Base-by-base conservation (phyloP, 1,140 invertebrate genomes). In the Heliconius melpomene region DNA sequence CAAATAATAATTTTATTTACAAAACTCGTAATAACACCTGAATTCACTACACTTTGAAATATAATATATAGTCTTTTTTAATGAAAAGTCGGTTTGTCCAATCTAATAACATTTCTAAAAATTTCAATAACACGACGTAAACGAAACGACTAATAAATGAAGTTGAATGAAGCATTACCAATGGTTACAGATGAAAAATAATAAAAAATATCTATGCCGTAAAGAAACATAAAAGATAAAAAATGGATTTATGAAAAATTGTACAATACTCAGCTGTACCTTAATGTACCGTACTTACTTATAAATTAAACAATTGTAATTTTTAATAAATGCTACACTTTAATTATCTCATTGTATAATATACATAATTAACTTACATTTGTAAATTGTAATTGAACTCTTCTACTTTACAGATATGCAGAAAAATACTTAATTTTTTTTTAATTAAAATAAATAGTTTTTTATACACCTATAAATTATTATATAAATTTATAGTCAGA, bases 91-190 rank as follows among this genome's bases (percentile, higher is more conserved):
- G 80, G 86, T 89, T 88, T 86, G 87, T 90, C 88, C 90, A 89
- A 89, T 87, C 88, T 84, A 91, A 90, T 90, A 87, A 88, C 93
- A 93, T 93, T 87, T 90, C 88, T 85, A 82, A 85, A 88, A 89
- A 86, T 86, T 90, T 87, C 84, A 89, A 85, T 85, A 90, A 85
- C 85, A 86, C 85, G 81, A 87, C 85, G 80, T 84, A 88, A 88
- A 88, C 81, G 80, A 84, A 84, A 72, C 72, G 72, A 73, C 50
- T 78, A 26, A 78, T 72, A 78, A 78, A 73, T 73, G 77, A 73
- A 78, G 77, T 73, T 78, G 77, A 78, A 78, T 78, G 77, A 78
- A 78, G 74, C 40, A 50, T 52, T 80, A 66, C 60, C 60, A 16
- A 66, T 66, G 60, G n/a, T 66, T 29, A 66, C 60, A 66, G 60